Base-by-base conservation (phyloP, 2,113 vertebrate genomes). In the Trichomycterus rosablanca region DNA sequence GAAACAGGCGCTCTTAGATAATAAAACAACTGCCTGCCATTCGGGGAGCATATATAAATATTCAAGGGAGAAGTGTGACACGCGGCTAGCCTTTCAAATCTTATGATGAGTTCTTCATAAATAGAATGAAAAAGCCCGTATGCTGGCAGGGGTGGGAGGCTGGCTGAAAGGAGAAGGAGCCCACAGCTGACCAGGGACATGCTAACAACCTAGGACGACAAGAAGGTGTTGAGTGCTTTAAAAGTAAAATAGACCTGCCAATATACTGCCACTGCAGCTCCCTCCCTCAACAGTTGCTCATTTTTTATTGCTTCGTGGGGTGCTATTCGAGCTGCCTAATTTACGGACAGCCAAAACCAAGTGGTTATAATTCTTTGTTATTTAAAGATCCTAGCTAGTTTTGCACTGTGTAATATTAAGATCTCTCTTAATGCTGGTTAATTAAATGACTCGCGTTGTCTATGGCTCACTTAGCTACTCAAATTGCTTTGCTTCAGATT, bases 181-280 rank as follows among this genome's bases (percentile, higher is more conserved):
- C 74, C 46, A 71, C 83, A 84, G 83, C 83, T 82, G 80, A 83
- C 66, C 16, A 54, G 40, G 77, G 76, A 81, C 79, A 72, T 72
- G 82, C 79, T 84, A 84, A 86, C 82, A 81, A 83, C 80, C 76
- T 59, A 75, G 64, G 72, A 78, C 80, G 77, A 80, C 78, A 78
- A 83, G 76, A 67, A 83, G 84, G 81, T 84, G 84, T 81, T 85
- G 79, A 84, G 74, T 79, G 71, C 74, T 71, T 68, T 62, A 74
- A 77, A 80, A 75, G 80, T 70, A 81, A 81, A 81, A 83, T 82
- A 84, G 81, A 83, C 71, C 67, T 75, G 69, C 64, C 61, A 26
- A 71, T 75, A 71, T 70, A 19, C 34, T 50, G n/a, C n/a, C 60
- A 63, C 69, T 53, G 39, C 67, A 48, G 11, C 15, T 2, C 14